Evolutionary conservation across 2,113 vertebrate genomes (phyloP), one percentile per base, ranked within the genome.

Genomic region (Ammodytes marinus): DNA sequence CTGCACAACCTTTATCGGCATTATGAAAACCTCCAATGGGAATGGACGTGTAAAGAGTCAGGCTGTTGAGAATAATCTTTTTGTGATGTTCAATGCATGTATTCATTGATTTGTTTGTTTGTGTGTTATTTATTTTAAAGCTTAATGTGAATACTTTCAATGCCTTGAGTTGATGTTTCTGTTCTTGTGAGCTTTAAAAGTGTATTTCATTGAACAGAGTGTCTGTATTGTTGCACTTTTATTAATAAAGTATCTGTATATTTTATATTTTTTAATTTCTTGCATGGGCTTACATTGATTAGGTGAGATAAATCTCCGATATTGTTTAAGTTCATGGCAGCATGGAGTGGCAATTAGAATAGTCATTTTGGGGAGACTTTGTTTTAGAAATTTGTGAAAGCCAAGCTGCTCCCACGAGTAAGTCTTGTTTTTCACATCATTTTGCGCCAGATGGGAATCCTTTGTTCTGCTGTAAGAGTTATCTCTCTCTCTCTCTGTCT

Each of bases 201-300:
- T 66, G 52, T 47, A 19, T 75, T 39, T 54, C 43, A 35, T 45
- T 64, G 27, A 40, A 55, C 61, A 46, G 2, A 12, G 39, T 54
- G 19, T 66, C 6, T 55, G 50, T 65, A 46, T 15, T 39, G 8
- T 5, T 39, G 6, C 61, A 6, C 27, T 42, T 76, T 58, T 58
- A 67, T 40, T 8, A 76, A 66, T 76, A 57, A 66, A 66, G 27
- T 39, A 46, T 46, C 35, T 47, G 35, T 54, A 27, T 55, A n/a
- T 19, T 5, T 1, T n/a, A 46, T 5, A 66, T 9, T 47, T 42
- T 11, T 42, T 49, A 15, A 49, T 11, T 39, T 67, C 43, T 49
- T 27, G 27, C 27, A 27, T 27, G 27, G 27, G 27, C 27, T 27
- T 27, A 27, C 27, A 27, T 27, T 27, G 27, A 27, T 27, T 27